Evolutionary conservation across 1,140 invertebrate species (phyloP).

Genomic region (Hypsibius dujardini): DNA sequence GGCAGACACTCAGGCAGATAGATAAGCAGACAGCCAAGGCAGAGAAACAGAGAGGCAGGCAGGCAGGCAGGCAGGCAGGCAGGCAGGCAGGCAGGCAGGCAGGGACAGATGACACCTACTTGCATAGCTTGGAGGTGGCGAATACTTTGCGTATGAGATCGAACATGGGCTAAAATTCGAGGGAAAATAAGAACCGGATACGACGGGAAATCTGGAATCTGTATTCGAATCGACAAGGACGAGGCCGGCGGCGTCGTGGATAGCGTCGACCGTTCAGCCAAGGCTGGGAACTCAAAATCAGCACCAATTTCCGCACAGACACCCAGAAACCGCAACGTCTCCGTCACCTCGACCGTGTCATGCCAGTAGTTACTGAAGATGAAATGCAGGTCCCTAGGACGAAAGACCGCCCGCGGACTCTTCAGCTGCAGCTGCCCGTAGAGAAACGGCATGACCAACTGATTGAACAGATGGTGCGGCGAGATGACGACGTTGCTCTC

Average conservation of each 20-base stretch:
- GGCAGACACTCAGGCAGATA: no score
- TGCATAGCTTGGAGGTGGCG: background rate
- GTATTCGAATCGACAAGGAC: background rate
- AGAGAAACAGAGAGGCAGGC: no score
- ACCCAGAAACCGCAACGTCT: background rate
- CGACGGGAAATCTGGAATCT: conserved; percentile 5
- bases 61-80: no score
- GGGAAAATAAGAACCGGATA: background rate
- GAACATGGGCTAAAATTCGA: background rate
- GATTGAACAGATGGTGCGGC: conserved; percentile 9
- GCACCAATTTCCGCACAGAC: background rate
- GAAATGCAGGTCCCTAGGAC: background rate
- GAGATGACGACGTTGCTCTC: background rate
- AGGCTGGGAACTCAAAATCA: background rate
- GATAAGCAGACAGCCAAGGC: no score
- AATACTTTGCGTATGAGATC: background rate
- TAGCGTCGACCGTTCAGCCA: background rate
- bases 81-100: no score
- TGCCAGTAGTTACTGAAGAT: conserved; percentile 1
- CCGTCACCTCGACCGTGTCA: background rate
- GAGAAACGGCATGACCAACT: background rate
- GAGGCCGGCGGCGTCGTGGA: background rate
- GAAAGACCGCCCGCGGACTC: background rate
- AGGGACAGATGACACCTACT: no score
- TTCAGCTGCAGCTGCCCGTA: conserved; percentile 5